Conservation (phyloP, 2,797 vertebrate species). For the Cuniculus paca region DNA sequence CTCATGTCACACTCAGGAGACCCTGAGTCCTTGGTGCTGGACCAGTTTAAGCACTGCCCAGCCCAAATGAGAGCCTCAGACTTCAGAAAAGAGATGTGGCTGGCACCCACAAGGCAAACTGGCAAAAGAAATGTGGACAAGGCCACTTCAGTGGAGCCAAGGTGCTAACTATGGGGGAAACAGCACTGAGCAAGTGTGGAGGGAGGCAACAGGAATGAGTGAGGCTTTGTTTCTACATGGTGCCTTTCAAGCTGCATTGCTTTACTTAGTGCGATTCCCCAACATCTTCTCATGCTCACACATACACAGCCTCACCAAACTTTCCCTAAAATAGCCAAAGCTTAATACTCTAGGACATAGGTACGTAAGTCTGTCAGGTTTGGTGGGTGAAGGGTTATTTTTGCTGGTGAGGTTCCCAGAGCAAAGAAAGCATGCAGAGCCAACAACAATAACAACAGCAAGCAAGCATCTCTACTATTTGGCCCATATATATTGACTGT, state of each 20-base stretch:
- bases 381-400: no score
- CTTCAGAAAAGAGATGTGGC: neutral
- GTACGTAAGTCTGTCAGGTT: accelerated
- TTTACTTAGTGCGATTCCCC: neutral
- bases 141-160: accelerated
- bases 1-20: neutral
- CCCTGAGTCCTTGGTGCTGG: neutral
- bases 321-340: neutral
- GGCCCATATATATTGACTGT: no score
- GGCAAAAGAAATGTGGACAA: accelerated
- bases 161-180: accelerated
- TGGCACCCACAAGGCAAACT: neutral
- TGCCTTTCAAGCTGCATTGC: no score
- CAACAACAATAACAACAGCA: no score
- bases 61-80: neutral
- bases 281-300: neutral
- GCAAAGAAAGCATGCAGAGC: no score
- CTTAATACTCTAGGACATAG: neutral
- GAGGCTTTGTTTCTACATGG: accelerated
- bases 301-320: neutral
- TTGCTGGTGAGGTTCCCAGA: no score
- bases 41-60: neutral
- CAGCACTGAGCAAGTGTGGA: neutral
- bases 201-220: accelerated
- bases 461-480: no score